Base-by-base conservation (phyloP, 1,140 invertebrate genomes). In the Wasmannia auropunctata region DNA sequence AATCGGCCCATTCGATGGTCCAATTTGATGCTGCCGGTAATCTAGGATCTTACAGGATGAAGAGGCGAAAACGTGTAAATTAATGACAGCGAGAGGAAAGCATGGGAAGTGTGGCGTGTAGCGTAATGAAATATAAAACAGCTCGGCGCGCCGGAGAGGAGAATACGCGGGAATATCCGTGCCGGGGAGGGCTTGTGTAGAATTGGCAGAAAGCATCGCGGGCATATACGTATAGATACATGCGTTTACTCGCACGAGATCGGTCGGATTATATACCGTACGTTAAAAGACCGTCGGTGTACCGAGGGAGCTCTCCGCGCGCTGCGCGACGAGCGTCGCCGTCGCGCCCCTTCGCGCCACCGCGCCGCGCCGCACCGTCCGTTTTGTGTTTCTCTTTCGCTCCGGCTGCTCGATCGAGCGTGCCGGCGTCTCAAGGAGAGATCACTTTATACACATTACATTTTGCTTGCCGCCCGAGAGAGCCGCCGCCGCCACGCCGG, bases 401-500 rank as follows among this genome's bases (percentile, higher is more conserved):
- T 58, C 51, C 28, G 25, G 74, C 75, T 84, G 88, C 28, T 86
- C 89, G 85, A 90, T 87, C 85, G 74, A 90, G 77, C 87, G 81
- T 88, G 86, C 70, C 72, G 70, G n/a, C 56, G 40, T 85, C 62
- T 83, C 79, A 74, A 83, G 79, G 67, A 72, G 76, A 80, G 67
- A 83, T 83, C 79, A 37, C 14, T 72, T 83, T 83, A 60, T 83
- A 56, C n/a, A n/a, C n/a, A n/a, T n/a, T n/a, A n/a, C 40, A 49
- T 51, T 65, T 67, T 67, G 63, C 37, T 43, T 16, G 34, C 34
- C 11, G 62, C 31, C 14, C 5, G 25, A 37, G 85, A n/a, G n/a
- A n/a, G n/a, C n/a, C n/a, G n/a, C n/a, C 58, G 72, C 62, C 28
- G 67, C 49, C 37, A 60, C 31, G n/a, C n/a, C n/a, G n/a, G n/a